Base-by-base conservation (phyloP, 1,140 invertebrate genomes). In the honey bee (Apis mellifera) region DNA sequence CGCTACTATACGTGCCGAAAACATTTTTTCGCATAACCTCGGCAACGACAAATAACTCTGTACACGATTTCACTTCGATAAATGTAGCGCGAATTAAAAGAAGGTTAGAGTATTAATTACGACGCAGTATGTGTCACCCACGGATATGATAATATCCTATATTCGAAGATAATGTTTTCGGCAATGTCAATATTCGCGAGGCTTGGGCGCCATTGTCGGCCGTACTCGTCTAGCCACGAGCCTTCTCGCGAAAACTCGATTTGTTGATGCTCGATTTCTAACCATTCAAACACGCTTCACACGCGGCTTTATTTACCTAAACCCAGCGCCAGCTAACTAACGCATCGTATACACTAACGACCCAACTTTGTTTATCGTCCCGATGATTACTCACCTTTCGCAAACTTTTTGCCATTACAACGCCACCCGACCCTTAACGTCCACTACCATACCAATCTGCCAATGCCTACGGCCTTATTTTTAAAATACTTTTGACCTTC, bases 341-440 rank as follows among this genome's bases (percentile, higher is more conserved):
- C 78, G 81, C 62, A 73, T 59, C 82, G 70, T 79, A 65, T 69
- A 79, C 84, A 78, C 77, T 83, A 62, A 64, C 66, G 68, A 75
- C 82, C 89, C 88, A 73, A 70, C 78, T 84, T 89, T 90, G 85
- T 82, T 88, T 88, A 87, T 87, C 80, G 82, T 84, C 57, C 70
- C 66, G 75, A 86, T 78, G 78, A 90, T 87, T 94, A 95, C 94
- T 94, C 93, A 95, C 94, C 94, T 94, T 92, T 93, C 90, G 92
- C 90, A 92, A 93, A 93, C 92, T 93, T 94, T 94, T 93, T 94
- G 92, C 94, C 94, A 95, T 95, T 93, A 94, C 94, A 94, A 93
- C 92, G 93, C 94, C 94, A 94, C 93, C 93, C 94, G 94, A 94
- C 93, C 94, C 94, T 95, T 94, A 93, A 94, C 92, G 91, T 94